phyloP scores from a whole-genome alignment of 2,113 vertebrate species.

The Phasianus colchicus region DNA sequence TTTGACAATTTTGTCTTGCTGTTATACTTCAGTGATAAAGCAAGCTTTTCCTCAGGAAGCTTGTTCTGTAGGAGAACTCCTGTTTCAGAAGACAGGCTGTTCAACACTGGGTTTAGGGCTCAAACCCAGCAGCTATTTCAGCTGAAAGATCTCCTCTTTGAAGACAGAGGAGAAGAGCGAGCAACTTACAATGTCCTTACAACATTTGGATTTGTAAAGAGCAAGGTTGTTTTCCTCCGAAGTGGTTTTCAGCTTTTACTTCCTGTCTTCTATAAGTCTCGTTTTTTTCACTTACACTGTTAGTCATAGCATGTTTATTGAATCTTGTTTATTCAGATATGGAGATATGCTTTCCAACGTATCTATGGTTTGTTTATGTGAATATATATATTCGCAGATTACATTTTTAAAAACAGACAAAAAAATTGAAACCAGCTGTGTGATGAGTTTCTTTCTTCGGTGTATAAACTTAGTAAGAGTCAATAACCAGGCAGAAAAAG shows the following conservation, averaged over 20 bases:
- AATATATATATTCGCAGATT: not conserved
- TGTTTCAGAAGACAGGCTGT: not conserved
- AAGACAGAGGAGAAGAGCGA: not conserved
- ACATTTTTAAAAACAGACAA: not conserved
- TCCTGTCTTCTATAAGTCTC: not conserved
- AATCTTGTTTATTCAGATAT: not conserved
- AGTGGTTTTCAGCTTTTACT: not conserved
- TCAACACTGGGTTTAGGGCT: not conserved
- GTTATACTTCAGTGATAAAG: not conserved
- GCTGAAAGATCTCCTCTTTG: not conserved
- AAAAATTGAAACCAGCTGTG: too few relatives aligned
- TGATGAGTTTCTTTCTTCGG: not conserved
- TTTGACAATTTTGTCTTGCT: not conserved
- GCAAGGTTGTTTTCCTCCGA: not conserved
- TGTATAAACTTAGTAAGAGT: not conserved
- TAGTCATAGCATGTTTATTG: not conserved
- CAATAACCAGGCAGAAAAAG: not conserved
- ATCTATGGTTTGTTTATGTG: not conserved
- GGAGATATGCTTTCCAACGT: not conserved
- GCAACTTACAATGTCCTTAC: not conserved
- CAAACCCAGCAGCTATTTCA: not conserved
- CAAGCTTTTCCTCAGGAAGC: not conserved
- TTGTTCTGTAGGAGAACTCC: not conserved
- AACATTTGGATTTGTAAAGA: not conserved
- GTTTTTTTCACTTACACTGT: not conserved